phyloP scores from a whole-genome alignment of 2,888 invertebrate genomes.

The Drosophila aldrichi region DNA sequence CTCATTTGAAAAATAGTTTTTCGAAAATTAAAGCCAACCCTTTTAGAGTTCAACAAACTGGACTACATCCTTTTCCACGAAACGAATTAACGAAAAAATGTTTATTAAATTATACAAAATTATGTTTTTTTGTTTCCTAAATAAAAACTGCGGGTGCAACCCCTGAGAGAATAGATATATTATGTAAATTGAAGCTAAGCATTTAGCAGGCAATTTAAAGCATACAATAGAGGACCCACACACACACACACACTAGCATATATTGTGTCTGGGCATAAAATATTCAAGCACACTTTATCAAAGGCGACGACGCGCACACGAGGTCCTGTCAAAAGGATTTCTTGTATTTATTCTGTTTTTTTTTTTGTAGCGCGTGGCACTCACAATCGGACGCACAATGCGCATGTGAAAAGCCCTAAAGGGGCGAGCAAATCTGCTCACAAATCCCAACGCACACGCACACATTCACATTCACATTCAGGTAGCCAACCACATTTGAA shows the following conservation, averaged over 20 bases:
- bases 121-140: conserved; percentile 6
- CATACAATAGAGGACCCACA: conserved; percentile 45
- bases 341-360: conserved; percentile 11
- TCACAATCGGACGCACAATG: conserved; percentile 40
- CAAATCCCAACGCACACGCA: conserved; percentile 43
- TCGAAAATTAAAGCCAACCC: not conserved
- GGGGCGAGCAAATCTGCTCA: conserved; percentile 49
- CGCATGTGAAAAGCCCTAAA: conserved; percentile 33
- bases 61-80: not conserved
- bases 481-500: conserved; percentile 53
- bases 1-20: conserved; percentile 1
- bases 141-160: conserved; percentile 57
- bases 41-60: conserved; percentile 18
- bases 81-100: conserved; percentile 6
- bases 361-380: conserved; percentile 52
- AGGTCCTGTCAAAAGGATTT: conserved; percentile 44
- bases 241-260: conserved; percentile 8
- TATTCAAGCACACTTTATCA: conserved; percentile 70
- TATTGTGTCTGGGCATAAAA: conserved; percentile 54
- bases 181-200: conserved; percentile 73
- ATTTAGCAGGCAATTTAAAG: conserved; percentile 57
- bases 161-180: conserved; percentile 48
- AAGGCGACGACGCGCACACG: conserved; percentile 68
- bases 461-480: conserved; percentile 19
- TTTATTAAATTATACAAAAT: conserved; percentile 50